Conservation (phyloP, 2,888 invertebrate species). For the Amorpha juglandis region DNA sequence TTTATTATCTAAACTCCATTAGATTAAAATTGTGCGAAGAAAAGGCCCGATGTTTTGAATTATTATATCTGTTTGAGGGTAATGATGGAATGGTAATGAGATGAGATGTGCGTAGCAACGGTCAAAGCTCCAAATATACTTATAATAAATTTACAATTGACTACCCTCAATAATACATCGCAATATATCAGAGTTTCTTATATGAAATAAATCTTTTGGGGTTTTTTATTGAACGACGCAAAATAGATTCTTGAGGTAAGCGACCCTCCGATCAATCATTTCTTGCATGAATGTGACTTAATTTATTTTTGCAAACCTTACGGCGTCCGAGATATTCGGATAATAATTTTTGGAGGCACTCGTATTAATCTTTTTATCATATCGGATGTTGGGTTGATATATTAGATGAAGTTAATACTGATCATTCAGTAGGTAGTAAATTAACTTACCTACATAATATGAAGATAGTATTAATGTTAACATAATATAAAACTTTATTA, state of each 20-base stretch:
- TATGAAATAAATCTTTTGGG: constrained; percentile 36
- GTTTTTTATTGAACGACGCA: constrained; percentile 40
- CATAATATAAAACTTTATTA: too few relatives aligned
- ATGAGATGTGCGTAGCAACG: neutral
- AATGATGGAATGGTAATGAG: too few relatives aligned
- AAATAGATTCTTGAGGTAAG: constrained; percentile 45
- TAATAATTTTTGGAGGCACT: constrained; percentile 36
- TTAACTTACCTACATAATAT: too few relatives aligned
- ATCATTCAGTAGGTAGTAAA: neutral
- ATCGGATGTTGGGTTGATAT: constrained; percentile 6
- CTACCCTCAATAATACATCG: neutral
- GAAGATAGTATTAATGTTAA: too few relatives aligned
- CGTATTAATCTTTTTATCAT: constrained; percentile 33
- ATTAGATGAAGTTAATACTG: constrained; percentile 14
- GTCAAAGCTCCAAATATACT: neutral
- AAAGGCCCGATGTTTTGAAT: neutral
- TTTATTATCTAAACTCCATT: constrained; percentile 6
- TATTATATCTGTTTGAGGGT: neutral
- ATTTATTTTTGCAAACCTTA: constrained; percentile 40
- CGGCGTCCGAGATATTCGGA: constrained; percentile 27
- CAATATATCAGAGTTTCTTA: neutral
- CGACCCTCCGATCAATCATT: constrained; percentile 50
- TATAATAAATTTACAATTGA: neutral
- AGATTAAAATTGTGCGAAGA: neutral
- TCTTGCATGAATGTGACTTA: constrained; percentile 45